These are phyloP conservation scores for Coelopa frigida DNA, from an alignment of 1,140 invertebrate genomes.

Conservation along the genomic window DNA sequence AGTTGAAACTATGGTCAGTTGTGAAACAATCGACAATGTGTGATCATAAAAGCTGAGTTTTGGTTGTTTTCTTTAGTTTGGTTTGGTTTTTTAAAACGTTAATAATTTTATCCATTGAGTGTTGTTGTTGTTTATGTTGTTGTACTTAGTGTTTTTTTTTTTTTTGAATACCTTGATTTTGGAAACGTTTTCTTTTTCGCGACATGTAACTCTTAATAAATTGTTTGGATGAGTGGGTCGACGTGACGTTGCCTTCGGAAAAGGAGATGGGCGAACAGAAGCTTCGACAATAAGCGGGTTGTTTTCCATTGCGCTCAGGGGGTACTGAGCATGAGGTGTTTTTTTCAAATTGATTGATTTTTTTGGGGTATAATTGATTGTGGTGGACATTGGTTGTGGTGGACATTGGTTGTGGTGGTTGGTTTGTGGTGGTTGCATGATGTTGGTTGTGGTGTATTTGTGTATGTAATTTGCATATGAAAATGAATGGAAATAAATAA, in stretches of 20 bases:
- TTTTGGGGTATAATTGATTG: slow-evolving; percentile 15
- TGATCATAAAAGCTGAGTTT: too few relatives aligned
- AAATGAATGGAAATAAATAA: too few relatives aligned
- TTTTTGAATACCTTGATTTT: slow-evolving; percentile 39
- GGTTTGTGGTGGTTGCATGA: slow-evolving; percentile 9
- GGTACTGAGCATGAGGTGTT: too few relatives aligned
- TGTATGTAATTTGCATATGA: slow-evolving; percentile 5
- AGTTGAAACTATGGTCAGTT: too few relatives aligned
- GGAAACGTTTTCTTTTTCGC: slow-evolving; percentile 44
- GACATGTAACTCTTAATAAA: slow-evolving; percentile 43
- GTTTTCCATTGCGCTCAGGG: slow-evolving; percentile 36
- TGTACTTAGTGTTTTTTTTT: too few relatives aligned
- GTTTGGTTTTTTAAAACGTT: too few relatives aligned
- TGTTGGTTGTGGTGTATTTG: slow-evolving; percentile 8
- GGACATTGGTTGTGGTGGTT: slow-evolving; percentile 14
- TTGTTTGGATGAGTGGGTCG: slow-evolving; percentile 39
- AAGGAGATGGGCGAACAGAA: slow-evolving; percentile 40
- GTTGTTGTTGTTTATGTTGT: too few relatives aligned
- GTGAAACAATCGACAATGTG: too few relatives aligned
- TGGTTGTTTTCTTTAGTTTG: too few relatives aligned
- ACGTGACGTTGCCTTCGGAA: slow-evolving; percentile 33
- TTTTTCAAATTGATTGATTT: too few relatives aligned
- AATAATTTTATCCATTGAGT: too few relatives aligned
- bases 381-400: slow-evolving; percentile 21
- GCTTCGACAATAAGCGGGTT: slow-evolving; percentile 43